A percentile compares a stretch with the other conserved stretches of the same genome.
Conservation (phyloP, 2,797 vertebrate species). For the Acanthiza pusilla region DNA sequence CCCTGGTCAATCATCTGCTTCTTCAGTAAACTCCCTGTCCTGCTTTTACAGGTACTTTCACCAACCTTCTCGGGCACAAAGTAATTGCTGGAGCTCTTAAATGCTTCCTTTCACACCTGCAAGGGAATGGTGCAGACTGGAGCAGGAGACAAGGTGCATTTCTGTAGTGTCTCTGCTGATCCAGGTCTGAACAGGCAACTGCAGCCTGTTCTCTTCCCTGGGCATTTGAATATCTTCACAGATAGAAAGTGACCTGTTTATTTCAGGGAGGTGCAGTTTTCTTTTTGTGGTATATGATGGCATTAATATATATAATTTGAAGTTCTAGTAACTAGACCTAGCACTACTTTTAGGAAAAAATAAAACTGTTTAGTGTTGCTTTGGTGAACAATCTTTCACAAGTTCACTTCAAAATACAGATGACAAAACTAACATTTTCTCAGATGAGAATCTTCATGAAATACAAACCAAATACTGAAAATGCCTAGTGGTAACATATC, state of each 20-base stretch:
- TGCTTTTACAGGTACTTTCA: neutral
- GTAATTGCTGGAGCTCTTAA: neutral
- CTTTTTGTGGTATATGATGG: neutral
- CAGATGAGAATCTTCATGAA: neutral
- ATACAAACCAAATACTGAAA: neutral
- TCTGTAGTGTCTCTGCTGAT: neutral
- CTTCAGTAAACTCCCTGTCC: neutral
- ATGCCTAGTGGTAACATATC: neutral
- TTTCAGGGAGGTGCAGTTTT: neutral
- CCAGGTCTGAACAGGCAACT: accelerated
- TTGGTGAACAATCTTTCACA: neutral
- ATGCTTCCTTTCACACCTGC: neutral
- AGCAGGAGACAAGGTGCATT: neutral
- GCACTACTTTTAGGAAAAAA: constrained; percentile 13
- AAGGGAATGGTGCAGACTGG: neutral
- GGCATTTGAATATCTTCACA: neutral
- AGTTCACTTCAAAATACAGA: neutral
- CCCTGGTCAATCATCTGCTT: neutral
- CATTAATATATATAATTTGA: neutral
- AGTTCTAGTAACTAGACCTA: neutral
- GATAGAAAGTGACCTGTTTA: neutral
- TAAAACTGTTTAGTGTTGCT: neutral
- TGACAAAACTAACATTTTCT: neutral
- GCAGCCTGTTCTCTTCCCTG: neutral
- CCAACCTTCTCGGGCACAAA: neutral